These are phyloP conservation scores for Formica exsecta DNA, from an alignment of 1,140 invertebrate species.

Conservation along the genomic window DNA sequence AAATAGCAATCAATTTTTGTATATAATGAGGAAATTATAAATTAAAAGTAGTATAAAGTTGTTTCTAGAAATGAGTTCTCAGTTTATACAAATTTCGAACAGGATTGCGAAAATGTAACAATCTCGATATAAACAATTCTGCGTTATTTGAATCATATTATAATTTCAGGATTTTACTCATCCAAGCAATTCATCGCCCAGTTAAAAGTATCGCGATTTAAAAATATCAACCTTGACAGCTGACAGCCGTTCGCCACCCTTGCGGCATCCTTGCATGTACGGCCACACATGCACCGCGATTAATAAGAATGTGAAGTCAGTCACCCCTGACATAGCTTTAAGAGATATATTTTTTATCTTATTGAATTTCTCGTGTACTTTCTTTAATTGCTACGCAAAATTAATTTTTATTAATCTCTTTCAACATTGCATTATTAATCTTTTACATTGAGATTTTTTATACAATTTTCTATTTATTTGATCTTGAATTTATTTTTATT, in stretches of 20 bases:
- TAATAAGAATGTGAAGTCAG: slow-evolving; percentile 42
- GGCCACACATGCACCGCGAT: not conserved
- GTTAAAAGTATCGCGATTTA: slow-evolving; percentile 48
- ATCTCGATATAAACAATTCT: not conserved
- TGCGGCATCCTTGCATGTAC: slow-evolving; percentile 2
- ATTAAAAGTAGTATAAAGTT: not conserved
- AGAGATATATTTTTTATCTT: slow-evolving; percentile 4
- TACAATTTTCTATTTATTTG: not conserved
- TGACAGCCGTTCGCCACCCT: not conserved
- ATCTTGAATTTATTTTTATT: not conserved
- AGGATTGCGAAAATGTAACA: no score
- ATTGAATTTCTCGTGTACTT: not conserved
- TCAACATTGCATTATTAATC: not conserved
- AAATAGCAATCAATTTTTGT: not conserved
- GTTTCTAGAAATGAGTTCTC: not conserved
- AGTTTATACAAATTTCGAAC: not conserved
- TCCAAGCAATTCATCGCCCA: slow-evolving; percentile 25
- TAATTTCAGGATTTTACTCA: slow-evolving; percentile 27
- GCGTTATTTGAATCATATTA: not conserved
- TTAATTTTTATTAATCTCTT: not conserved
- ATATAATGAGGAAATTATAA: not conserved
- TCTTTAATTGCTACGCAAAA: not conserved
- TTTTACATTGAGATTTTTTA: not conserved
- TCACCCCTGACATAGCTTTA: slow-evolving; percentile 15
- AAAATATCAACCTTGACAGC: slow-evolving; percentile 74